A percentile compares a stretch with the other conserved stretches of the same genome.
phyloP scores from a whole-genome alignment of 2,888 invertebrate species.

The Amphipyra tragopoginis region DNA sequence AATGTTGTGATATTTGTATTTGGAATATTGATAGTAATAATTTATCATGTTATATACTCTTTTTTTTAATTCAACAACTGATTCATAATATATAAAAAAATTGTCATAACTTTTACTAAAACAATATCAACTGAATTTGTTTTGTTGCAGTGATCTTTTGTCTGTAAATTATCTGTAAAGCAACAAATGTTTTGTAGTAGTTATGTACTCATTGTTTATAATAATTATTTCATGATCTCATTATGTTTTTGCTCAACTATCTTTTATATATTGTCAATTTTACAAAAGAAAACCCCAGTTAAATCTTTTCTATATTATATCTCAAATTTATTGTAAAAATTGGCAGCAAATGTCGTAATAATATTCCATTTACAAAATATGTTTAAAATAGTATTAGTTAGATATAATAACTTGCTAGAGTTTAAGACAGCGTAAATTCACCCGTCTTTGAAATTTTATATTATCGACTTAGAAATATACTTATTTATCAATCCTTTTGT shows the following conservation, averaged over 20 bases:
- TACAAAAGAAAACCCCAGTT: conserved; percentile 50
- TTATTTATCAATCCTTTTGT: conserved; percentile 89
- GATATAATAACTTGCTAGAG: conserved; percentile 79
- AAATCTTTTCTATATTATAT: conserved; percentile 38
- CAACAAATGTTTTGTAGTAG: conserved; percentile 17
- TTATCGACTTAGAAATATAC: conserved; percentile 90
- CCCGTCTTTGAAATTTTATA: conserved; percentile 90
- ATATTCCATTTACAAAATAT: conserved; percentile 89
- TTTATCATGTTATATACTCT: conserved; percentile 49
- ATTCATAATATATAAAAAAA: conserved; percentile 1
- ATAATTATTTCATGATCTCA: conserved; percentile 68
- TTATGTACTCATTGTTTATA: conserved; percentile 23
- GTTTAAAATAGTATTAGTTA: conserved; percentile 79
- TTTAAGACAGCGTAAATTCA: conserved; percentile 88
- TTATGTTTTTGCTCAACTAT: conserved; percentile 69
- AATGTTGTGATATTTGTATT: conserved; percentile 90
- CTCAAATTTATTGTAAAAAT: conserved; percentile 47
- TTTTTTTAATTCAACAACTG: conserved; percentile 41
- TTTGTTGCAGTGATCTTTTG: background rate
- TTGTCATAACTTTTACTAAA: background rate
- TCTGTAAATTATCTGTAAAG: conserved; percentile 9
- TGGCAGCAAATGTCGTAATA: conserved; percentile 67
- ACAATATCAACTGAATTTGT: background rate
- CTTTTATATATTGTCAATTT: conserved; percentile 54
- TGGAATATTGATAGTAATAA: conserved; percentile 86